These are phyloP conservation scores for Limnephilus marmoratus DNA, from an alignment of 2,888 invertebrate species.

Conservation along the genomic window DNA sequence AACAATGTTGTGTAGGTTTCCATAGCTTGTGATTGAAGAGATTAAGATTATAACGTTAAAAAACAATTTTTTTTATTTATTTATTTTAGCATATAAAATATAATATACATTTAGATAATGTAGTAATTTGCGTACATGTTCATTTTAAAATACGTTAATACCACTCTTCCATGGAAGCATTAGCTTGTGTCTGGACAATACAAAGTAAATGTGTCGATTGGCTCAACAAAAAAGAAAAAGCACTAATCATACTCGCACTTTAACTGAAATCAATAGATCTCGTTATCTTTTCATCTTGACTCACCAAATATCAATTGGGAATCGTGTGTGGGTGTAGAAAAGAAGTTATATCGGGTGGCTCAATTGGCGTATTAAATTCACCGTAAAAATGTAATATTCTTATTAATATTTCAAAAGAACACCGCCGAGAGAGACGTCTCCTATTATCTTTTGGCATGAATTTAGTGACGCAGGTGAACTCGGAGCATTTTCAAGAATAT, in stretches of 20 bases:
- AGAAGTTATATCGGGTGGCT: background rate
- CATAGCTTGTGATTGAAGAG: too few relatives aligned
- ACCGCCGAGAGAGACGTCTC: conserved; percentile 26
- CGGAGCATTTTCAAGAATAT: background rate
- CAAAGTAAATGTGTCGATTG: background rate
- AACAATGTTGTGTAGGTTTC: too few relatives aligned
- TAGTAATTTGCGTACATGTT: too few relatives aligned
- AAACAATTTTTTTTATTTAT: too few relatives aligned
- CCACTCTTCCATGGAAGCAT: too few relatives aligned
- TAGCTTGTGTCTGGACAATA: too few relatives aligned
- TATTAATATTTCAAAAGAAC: conserved; percentile 35
- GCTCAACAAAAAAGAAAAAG: background rate
- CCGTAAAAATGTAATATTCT: background rate
- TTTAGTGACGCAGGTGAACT: conserved; percentile 17
- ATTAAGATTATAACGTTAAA: too few relatives aligned
- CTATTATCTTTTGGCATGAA: conserved; percentile 28
- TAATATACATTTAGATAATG: too few relatives aligned
- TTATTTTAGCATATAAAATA: too few relatives aligned
- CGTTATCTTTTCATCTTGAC: background rate
- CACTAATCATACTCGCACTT: background rate
- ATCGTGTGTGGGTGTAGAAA: background rate
- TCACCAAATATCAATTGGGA: background rate
- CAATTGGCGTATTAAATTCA: background rate
- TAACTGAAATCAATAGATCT: background rate
- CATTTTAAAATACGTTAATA: too few relatives aligned